A percentile compares a stretch with the other conserved stretches of the same genome.
These are phyloP conservation scores for Dermatemys mawii DNA, from an alignment of 2,113 vertebrate species.

Conservation along the genomic window DNA sequence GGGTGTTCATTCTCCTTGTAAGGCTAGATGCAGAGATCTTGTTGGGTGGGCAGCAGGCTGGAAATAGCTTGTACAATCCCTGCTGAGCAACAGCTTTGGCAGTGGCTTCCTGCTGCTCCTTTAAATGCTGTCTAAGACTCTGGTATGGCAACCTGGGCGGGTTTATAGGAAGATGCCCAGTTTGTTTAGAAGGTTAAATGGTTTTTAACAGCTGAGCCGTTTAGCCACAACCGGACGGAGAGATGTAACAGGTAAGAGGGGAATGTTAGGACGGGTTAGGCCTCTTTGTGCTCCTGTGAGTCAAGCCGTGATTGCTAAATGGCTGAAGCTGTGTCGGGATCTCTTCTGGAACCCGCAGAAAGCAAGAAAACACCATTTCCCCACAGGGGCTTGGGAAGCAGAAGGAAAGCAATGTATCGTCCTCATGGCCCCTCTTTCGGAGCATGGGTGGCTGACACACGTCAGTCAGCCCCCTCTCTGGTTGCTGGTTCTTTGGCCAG, in stretches of 20 bases:
- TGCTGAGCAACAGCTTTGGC: not conserved
- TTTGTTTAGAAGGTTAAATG: not conserved
- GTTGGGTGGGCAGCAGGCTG: no score
- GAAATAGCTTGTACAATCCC: not conserved
- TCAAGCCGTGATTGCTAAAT: not conserved
- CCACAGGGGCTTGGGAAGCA: not conserved
- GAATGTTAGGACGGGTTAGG: not conserved
- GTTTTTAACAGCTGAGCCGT: not conserved
- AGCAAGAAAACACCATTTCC: no score
- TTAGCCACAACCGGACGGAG: not conserved
- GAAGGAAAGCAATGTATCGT: not conserved
- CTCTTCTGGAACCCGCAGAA: not conserved
- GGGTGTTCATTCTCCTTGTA: not conserved
- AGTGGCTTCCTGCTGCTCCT: not conserved
- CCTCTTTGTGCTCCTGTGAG: not conserved
- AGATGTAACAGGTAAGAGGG: not conserved
- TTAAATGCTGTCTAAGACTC: not conserved
- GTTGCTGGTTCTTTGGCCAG: not conserved
- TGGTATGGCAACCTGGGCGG: not conserved
- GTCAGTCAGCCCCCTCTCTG: not conserved
- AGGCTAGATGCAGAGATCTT: not conserved
- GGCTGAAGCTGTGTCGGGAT: not conserved
- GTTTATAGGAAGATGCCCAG: not conserved
- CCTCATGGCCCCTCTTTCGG: not conserved
- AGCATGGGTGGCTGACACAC: not conserved